These are phyloP conservation scores for Zeuzera pyrina DNA, from an alignment of 2,888 invertebrate species.

Conservation along the genomic window DNA sequence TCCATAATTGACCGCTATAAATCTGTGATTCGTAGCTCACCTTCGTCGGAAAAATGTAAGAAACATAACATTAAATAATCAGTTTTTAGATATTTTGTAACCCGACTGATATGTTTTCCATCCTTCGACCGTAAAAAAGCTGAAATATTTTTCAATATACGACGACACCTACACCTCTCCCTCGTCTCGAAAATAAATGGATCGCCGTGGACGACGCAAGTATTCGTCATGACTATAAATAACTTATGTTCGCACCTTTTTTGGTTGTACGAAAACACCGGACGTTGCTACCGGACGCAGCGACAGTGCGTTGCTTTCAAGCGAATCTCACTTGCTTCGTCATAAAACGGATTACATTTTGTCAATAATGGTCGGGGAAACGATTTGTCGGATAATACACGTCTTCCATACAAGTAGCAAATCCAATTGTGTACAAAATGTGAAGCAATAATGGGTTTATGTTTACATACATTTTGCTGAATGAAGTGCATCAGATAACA, in stretches of 20 bases:
- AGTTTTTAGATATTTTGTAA: too few species aligned
- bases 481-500: constrained; percentile 23
- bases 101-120: too few species aligned
- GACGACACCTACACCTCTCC: constrained; percentile 43
- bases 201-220: constrained; percentile 35
- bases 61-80: too few species aligned
- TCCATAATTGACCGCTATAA: constrained; percentile 10
- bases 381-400: constrained; percentile 53
- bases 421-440: constrained; percentile 38
- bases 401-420: constrained; percentile 48
- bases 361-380: constrained; percentile 28
- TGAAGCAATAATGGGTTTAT: constrained; percentile 28
- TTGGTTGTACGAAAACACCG: constrained; percentile 67
- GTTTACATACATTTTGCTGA: constrained; percentile 30
- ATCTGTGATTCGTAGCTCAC: constrained; percentile 13
- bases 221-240: constrained; percentile 65
- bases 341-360: constrained; percentile 1
- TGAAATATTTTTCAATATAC: constrained; percentile 31
- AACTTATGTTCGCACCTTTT: constrained; percentile 66
- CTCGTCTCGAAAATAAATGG: constrained; percentile 55
- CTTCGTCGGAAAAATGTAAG: constrained; percentile 26
- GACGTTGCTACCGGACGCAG: constrained; percentile 62
- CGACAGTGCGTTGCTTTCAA: constrained; percentile 51
- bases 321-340: constrained; percentile 35
- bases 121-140: too few species aligned